phyloP scores from a whole-genome alignment of 2,888 invertebrate genomes.

The Catonia carolina region DNA sequence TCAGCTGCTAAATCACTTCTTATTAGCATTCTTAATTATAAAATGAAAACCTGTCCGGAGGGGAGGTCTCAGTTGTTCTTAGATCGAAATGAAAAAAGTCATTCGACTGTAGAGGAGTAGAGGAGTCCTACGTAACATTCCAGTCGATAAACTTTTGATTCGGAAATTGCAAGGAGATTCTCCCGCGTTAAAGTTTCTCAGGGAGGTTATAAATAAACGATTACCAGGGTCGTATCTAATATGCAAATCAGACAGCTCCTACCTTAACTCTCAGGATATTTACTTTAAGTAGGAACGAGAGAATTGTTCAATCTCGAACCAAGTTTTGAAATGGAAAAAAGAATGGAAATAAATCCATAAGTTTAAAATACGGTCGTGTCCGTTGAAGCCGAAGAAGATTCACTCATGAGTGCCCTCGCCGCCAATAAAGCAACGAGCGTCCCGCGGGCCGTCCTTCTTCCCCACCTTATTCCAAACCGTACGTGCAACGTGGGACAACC shows the following conservation, averaged over 20 bases:
- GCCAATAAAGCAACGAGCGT: slow-evolving; percentile 14
- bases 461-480: no score
- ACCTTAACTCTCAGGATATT: slow-evolving; percentile 15
- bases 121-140: slow-evolving; percentile 26
- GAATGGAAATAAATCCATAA: slow-evolving; percentile 29
- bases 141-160: slow-evolving; percentile 26
- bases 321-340: slow-evolving; percentile 16
- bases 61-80: slow-evolving; percentile 4
- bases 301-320: slow-evolving; percentile 11
- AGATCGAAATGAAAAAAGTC: slow-evolving; percentile 15
- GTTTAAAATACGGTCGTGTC: slow-evolving; percentile 29
- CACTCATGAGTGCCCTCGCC: slow-evolving; percentile 12
- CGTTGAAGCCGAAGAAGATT: slow-evolving; percentile 28
- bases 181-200: slow-evolving; percentile 1
- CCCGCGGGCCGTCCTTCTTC: background rate
- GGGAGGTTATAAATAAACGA: slow-evolving; percentile 33
- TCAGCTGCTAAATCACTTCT: slow-evolving; percentile 3
- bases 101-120: slow-evolving; percentile 19
- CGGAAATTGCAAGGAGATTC: slow-evolving; percentile 12
- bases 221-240: slow-evolving; percentile 27
- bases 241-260: slow-evolving; percentile 22
- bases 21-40: slow-evolving; percentile 34
- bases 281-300: slow-evolving; percentile 7
- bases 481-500: no score
- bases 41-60: slow-evolving; percentile 14